Base-by-base conservation (phyloP, 2,797 vertebrate species). In the Sitta carolinensis region DNA sequence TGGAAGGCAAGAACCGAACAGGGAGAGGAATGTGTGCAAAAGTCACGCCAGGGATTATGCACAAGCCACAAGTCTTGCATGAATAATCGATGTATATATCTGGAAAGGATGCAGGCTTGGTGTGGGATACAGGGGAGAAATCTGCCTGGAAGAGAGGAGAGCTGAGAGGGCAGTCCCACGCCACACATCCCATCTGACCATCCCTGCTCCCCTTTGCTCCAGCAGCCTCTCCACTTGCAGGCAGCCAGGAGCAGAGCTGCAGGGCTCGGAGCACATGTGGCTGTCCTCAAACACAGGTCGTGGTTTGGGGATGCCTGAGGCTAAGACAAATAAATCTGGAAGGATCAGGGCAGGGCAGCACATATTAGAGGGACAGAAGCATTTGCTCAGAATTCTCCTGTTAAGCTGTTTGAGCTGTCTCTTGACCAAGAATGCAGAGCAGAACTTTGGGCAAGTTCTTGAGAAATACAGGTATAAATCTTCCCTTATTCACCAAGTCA, bases 401-500 rank as follows among this genome's bases (percentile, higher is more conserved):
- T 74, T 88, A 90, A 94, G 85, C 83, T 76, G 6, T 72, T 55
- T 67, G 67, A 76, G 63, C 83, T 84, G 51, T 84, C 40, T 64
- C 75, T 74, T 17, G 77, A 87, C 63, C 70, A 91, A 50, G 80
- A 93, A 93, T 82, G 85, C 5, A 6, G 83, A 76, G 38, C 52
- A 82, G 83, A 93, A 84, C 85, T 94, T 70, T 0, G 3, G 59
- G 42, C 66, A 16, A 77, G 76, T 20, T 91, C 67, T 89, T 93
- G 69, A 87, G 79, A 94, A 91, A 93, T 7, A 67, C 55, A 34
- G 6, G 45, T 77, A 91, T 95, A 96, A 96, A 96, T 94, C 87
- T 93, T 95, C 25, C 67, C 48, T 88, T 84, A 30, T 36, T 74
- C 69, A 38, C 34, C 17, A 11, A 73, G 76, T 48, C 73, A 90